Evolutionary conservation across 2,888 invertebrate genomes (phyloP).

Genomic region (Callyntrura sp.): DNA sequence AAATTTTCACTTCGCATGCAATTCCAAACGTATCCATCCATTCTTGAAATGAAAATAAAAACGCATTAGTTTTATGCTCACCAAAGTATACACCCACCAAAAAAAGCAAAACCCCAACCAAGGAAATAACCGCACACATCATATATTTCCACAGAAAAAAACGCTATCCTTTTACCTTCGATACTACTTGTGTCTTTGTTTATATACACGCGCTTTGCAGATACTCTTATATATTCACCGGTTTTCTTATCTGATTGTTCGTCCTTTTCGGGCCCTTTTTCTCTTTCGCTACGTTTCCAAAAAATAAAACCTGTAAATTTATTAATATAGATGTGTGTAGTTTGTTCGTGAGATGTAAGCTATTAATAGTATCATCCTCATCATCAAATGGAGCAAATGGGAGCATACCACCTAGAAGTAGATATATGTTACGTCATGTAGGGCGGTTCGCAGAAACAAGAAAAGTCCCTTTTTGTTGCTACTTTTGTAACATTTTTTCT

Average conservation of each 20-base stretch:
- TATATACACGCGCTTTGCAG: background rate
- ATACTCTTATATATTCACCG: background rate
- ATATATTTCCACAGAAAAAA: background rate
- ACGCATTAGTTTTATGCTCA: slow-evolving; percentile 30
- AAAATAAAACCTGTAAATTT: no score
- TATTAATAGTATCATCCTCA: slow-evolving; percentile 24
- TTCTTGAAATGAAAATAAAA: slow-evolving; percentile 47
- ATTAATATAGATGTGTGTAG: background rate
- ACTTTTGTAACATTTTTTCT: no score
- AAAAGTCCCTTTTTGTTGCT: no score
- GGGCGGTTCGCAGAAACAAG: no score
- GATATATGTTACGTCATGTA: no score
- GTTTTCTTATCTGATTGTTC: background rate
- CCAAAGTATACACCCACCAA: slow-evolving; percentile 7
- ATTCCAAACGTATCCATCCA: slow-evolving; percentile 50
- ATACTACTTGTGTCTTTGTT: background rate
- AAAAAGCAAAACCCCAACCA: background rate
- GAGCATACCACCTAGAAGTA: no score
- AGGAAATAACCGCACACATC: background rate
- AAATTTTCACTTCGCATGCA: slow-evolving; percentile 74
- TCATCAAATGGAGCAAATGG: background rate
- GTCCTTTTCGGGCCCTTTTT: background rate
- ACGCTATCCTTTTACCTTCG: background rate
- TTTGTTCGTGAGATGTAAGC: slow-evolving; percentile 9
- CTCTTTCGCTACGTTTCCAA: background rate